Base-by-base conservation (phyloP, 2,797 vertebrate species). In the Lagocephalus sceleratus region DNA sequence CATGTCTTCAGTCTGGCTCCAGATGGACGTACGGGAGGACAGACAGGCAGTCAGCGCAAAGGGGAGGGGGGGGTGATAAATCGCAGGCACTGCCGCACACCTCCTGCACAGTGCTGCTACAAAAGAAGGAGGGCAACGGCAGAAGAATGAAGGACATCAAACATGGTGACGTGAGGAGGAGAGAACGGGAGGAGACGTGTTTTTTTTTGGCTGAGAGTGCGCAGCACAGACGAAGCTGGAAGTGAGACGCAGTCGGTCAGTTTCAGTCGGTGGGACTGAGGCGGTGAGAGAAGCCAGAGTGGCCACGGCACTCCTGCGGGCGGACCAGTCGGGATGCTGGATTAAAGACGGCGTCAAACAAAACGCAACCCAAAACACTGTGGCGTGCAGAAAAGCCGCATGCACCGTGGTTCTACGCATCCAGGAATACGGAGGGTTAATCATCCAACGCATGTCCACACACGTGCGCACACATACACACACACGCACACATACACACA, bases 371-470 rank as follows among this genome's bases (percentile, higher is more conserved):
- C 76, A 68, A 62, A 73, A 58, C 71, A 76, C 54, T 0, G 72
- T 82, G 85, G 76, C 86, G 85, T 91, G 89, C 87, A 89, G 56
- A 79, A 88, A 89, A 90, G 88, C 86, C 42, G 73, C 89, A 92
- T 93, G 91, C 91, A 86, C 79, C 54, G 71, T 83, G 86, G 77
- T 76, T 83, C 81, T 87, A 68, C 65, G 73, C 83, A 73, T 88
- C 76, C 85, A 83, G 81, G 72, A 69, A 75, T 84, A 86, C 66
- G 3, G 66, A 73, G 78, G 86, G 32, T 90, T 90, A 90, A 89
- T 88, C 40, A 60, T 74, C 62, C 60, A 70, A 70, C 76, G 79
- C 71, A 60, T 53, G 38, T 68, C 55, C 73, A 60, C 60, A 66
- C 52, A 46, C 67, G 60, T 49, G 76, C 54, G 52, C 26, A 69